Evolutionary conservation across 2,888 invertebrate genomes (phyloP), one percentile per base, ranked within the genome.

Genomic region (Prostheceraeus crozeri): DNA sequence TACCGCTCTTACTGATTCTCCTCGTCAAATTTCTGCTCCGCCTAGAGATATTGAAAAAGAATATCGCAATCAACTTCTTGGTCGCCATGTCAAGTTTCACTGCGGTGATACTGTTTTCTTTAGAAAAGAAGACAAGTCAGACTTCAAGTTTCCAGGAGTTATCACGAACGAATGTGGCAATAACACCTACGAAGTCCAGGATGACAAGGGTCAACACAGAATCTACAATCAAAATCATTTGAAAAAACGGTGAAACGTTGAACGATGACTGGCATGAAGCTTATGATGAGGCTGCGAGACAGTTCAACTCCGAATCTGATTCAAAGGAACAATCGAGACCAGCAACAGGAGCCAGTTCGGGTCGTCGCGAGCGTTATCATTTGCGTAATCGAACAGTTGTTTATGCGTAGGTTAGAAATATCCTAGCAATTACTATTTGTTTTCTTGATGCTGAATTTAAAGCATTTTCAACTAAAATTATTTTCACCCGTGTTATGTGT

Each of bases 181-280:
- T 23, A 16, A 16, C 14, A 23, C 40, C 40, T 40, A 40, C 19
- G 40, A 40, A 40, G 23, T 40, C 14, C 19, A 40, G 40, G 14
- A 16, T 16, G 40, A 40, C 19, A 16, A 40, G 40, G 40, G 40
- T 14, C 19, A 40, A 16, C n/a, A 23, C 14, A 40, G 40, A 40
- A 40, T 4, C 19, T 40, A 40, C 19, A 40, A 40, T 40, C 40
- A 40, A 40, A 23, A 40, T 23, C 40, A 40, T 40, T 23, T 40
- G 16, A 40, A 40, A 40, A 40, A 23, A 23, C 40, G 40, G 23
- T 40, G n/a, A n/a, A n/a, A n/a, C n/a, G n/a, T n/a, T n/a, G n/a
- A n/a, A n/a, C n/a, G n/a, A n/a, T n/a, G n/a, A n/a, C n/a, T n/a
- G n/a, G n/a, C n/a, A n/a, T n/a, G n/a, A n/a, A n/a, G n/a, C n/a